Evolutionary conservation across 2,797 vertebrate genomes (phyloP), one percentile per base, ranked within the genome.

Genomic region (Poeciliopsis presidionis): DNA sequence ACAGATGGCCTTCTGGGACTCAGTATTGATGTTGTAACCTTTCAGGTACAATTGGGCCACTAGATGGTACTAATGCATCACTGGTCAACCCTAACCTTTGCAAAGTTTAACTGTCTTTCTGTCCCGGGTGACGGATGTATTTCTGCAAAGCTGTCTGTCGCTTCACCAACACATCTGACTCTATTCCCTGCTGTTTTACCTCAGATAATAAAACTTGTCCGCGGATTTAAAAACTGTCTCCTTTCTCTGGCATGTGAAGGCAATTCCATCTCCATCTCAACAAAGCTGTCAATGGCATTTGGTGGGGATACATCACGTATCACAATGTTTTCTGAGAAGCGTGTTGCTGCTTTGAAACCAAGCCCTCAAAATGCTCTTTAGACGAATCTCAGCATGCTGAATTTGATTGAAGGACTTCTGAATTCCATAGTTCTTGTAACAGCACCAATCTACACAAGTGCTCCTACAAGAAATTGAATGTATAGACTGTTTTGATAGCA

Each of bases 41-140:
- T 81, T 78, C 28, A 78, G 77, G 51, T 86, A 76, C 75, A 71
- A 45, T 59, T 81, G 61, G 61, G 84, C 94, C 94, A 93, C 93
- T 93, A 94, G 93, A 92, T 94, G 93, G 93, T 90, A 94, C 87
- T 93, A 92, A 91, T 93, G 92, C 85, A 88, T 94, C 90, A 93
- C 85, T 87, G 79, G 80, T 82, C 89, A 90, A 91, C 85, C 85
- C 2, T 86, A 87, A 91, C 87, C 73, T 80, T 82, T 67, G 74
- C 59, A 82, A 51, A 39, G 72, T 74, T 73, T 81, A 43, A 20
- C 74, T 79, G 75, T 84, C 79, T 72, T 67, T 18, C 69, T 74
- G 4, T 41, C 65, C 53, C 74, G 53, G 72, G 51, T 89, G 81
- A 88, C 78, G 76, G 73, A 73, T 87, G 80, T 89, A 28, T 82